Conservation (phyloP, 2,888 invertebrate species). For the Nomada hirtipes region DNA sequence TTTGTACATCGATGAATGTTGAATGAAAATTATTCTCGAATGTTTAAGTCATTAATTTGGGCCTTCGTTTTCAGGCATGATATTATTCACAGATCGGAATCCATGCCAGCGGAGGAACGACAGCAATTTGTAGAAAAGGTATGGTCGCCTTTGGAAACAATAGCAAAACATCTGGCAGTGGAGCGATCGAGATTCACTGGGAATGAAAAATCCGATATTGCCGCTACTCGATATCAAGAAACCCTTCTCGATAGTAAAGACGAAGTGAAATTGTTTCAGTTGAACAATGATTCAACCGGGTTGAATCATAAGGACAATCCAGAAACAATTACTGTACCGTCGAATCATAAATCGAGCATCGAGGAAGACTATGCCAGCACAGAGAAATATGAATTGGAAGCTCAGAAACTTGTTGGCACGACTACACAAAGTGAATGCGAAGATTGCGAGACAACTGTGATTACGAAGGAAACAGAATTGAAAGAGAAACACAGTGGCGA, state of each 20-base stretch:
- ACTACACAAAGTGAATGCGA: slow-evolving; percentile 44
- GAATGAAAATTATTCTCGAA: not conserved
- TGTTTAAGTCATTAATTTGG: not conserved
- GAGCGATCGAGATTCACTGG: slow-evolving; percentile 68
- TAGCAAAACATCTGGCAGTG: slow-evolving; percentile 78
- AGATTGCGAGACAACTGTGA: slow-evolving; percentile 36
- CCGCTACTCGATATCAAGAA: slow-evolving; percentile 69
- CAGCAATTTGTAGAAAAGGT: slow-evolving; percentile 73
- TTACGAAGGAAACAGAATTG: slow-evolving; percentile 22
- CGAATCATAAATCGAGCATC: slow-evolving; percentile 54
- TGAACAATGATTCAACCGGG: slow-evolving; percentile 4
- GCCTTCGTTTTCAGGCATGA: slow-evolving; percentile 72
- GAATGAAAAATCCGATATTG: slow-evolving; percentile 42
- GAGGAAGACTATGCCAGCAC: slow-evolving; percentile 65
- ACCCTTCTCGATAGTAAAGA: slow-evolving; percentile 60
- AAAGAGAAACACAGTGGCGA: slow-evolving; percentile 26
- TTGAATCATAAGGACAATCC: not conserved
- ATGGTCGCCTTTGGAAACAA: slow-evolving; percentile 76
- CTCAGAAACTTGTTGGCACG: slow-evolving; percentile 57
- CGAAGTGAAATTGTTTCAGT: not conserved
- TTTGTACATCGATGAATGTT: not conserved
- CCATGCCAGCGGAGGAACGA: slow-evolving; percentile 69
- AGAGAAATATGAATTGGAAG: slow-evolving; percentile 57
- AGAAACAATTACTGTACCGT: slow-evolving; percentile 13
- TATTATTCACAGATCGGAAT: slow-evolving; percentile 74